Evolutionary conservation across 2,113 vertebrate genomes (phyloP).

Genomic region (Tetrao urogallus): DNA sequence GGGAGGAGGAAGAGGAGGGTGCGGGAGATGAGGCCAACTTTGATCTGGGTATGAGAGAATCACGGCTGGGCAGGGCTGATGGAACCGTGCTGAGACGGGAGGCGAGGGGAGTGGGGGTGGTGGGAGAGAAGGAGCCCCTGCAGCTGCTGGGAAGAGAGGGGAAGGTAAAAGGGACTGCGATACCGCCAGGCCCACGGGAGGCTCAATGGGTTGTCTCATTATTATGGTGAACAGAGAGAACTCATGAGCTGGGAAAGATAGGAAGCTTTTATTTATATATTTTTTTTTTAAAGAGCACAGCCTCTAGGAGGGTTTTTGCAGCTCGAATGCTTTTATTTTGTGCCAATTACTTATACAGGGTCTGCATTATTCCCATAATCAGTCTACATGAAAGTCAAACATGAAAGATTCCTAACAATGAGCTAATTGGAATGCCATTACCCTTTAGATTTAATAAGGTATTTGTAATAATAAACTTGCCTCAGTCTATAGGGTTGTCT

Average conservation of each 20-base stretch:
- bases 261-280: constrained; percentile 73
- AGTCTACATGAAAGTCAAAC: constrained; percentile 77
- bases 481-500: constrained; percentile 62
- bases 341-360: constrained; percentile 75
- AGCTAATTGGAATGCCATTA: constrained; percentile 76
- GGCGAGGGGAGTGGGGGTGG: constrained; percentile 13
- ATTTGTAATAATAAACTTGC: constrained; percentile 74
- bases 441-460: constrained; percentile 75
- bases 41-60: constrained; percentile 64
- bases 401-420: constrained; percentile 76
- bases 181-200: constrained; percentile 68
- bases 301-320: constrained; percentile 72
- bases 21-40: constrained; percentile 38
- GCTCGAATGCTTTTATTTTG: constrained; percentile 71
- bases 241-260: constrained; percentile 74
- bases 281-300: constrained; percentile 52
- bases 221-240: constrained; percentile 68
- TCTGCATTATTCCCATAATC: constrained; percentile 73
- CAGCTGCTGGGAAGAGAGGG: constrained; percentile 66
- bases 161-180: constrained; percentile 61
- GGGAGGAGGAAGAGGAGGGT: constrained; percentile 38
- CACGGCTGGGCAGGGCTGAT: constrained; percentile 45
- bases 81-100: constrained; percentile 39
- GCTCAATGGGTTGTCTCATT: constrained; percentile 75
- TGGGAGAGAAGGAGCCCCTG: constrained; percentile 60